Conservation (phyloP, 2,113 vertebrate genomes). For the Oxyura jamaicensis region DNA sequence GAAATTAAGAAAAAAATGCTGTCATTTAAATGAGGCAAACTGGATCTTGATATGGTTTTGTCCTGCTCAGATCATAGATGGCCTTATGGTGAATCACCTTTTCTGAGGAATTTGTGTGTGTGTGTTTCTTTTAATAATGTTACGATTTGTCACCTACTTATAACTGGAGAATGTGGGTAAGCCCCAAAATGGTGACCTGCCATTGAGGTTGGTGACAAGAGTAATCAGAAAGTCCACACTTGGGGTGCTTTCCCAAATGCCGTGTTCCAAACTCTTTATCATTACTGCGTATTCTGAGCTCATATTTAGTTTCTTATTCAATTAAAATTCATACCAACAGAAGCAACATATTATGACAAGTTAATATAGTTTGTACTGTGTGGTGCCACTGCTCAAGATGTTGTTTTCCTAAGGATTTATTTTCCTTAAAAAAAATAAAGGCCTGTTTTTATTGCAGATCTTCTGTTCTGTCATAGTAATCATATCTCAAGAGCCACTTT, state of each 20-base stretch:
- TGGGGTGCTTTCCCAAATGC: neutral
- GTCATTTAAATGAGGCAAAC: neutral
- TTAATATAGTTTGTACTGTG: neutral
- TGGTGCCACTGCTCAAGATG: neutral
- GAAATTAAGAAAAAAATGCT: neutral
- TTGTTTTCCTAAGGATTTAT: neutral
- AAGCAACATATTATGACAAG: constrained; percentile 31
- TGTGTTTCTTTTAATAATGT: neutral
- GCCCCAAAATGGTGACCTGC: neutral
- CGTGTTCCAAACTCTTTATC: neutral
- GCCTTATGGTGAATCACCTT: neutral
- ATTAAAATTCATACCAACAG: neutral
- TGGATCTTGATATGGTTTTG: neutral
- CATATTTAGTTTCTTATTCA: neutral
- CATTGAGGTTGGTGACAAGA: neutral
- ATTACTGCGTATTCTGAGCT: neutral
- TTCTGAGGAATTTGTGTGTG: neutral
- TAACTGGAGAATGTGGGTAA: neutral
- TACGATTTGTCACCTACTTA: neutral
- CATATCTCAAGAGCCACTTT: neutral
- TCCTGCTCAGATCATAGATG: neutral
- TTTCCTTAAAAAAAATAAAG: neutral
- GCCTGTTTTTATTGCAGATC: neutral
- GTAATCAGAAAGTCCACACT: neutral
- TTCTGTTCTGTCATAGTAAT: neutral